Percentiles rank a stretch among this genome's conserved stretches.
Evolutionary conservation across 1,140 invertebrate genomes (phyloP).

Genomic region (Monomorium pharaonis): DNA sequence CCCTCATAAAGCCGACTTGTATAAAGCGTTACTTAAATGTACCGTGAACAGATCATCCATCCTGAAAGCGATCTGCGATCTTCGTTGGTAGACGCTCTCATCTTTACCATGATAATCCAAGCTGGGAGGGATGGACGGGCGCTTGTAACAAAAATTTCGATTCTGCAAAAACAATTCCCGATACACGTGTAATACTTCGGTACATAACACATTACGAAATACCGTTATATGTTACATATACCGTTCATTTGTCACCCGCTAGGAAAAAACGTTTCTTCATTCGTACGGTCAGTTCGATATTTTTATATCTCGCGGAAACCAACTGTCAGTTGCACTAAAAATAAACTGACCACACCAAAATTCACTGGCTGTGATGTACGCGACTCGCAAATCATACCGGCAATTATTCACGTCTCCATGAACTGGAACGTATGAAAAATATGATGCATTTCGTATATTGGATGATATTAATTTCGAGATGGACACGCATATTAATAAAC

Average conservation of each 20-base stretch:
- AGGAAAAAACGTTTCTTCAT: constrained; percentile 11
- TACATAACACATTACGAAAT: constrained; percentile 9
- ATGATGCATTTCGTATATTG: constrained; percentile 19
- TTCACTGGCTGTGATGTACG: constrained; percentile 16
- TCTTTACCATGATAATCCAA: constrained; percentile 11
- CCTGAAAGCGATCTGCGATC: constrained; percentile 41
- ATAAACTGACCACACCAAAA: constrained; percentile 34
- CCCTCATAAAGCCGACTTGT: constrained; percentile 68
- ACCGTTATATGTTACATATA: background rate
- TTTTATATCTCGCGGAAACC: constrained; percentile 43
- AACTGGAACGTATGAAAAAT: constrained; percentile 35
- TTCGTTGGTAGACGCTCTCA: constrained; percentile 10
- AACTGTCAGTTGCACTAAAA: constrained; percentile 46
- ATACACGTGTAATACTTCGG: background rate
- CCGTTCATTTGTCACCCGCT: background rate
- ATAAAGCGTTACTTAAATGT: constrained; percentile 69
- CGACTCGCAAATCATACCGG: constrained; percentile 36
- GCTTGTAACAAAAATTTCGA: background rate
- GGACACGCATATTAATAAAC: constrained; percentile 29
- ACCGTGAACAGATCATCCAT: constrained; percentile 70
- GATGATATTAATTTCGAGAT: constrained; percentile 33
- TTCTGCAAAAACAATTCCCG: constrained; percentile 9
- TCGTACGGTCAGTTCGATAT: constrained; percentile 7
- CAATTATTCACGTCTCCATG: constrained; percentile 33
- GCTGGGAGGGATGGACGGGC: background rate